phyloP scores from a whole-genome alignment of 2,113 vertebrate genomes.

The Leucosticte australis region DNA sequence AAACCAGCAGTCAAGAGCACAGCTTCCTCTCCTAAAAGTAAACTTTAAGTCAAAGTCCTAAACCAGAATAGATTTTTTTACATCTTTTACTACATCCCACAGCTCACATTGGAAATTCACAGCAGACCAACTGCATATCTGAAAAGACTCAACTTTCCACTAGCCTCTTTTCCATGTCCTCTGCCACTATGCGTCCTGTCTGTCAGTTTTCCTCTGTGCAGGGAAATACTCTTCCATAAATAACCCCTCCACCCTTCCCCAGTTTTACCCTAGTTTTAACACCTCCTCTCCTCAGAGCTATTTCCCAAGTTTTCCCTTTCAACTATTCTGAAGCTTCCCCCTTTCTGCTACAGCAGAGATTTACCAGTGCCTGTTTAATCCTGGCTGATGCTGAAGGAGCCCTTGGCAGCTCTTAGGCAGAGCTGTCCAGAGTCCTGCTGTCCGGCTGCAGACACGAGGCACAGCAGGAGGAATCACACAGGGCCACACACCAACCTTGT shows the following conservation, averaged over 20 bases:
- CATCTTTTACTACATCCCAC: neutral
- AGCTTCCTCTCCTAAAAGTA: neutral
- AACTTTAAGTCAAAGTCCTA: neutral
- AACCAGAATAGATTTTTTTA: neutral
- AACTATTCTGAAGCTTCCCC: neutral
- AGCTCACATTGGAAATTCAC: neutral
- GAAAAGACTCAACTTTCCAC: neutral
- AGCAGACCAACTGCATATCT: neutral
- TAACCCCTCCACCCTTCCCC: neutral
- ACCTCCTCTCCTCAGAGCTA: neutral
- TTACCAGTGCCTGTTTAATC: neutral
- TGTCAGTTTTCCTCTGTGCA: neutral
- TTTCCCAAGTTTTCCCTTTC: neutral
- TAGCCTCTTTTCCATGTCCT: neutral
- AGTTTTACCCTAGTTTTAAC: neutral
- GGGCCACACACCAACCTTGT: neutral
- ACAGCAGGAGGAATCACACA: neutral
- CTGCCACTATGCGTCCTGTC: neutral
- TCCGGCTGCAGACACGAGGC: neutral
- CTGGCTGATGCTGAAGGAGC: neutral
- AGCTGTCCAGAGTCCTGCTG: neutral
- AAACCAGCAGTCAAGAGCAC: neutral
- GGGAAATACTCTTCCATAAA: neutral
- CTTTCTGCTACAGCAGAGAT: neutral
- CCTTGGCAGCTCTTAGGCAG: accelerated